Evolutionary conservation across 1,140 invertebrate genomes (phyloP), one percentile per base, ranked within the genome.

Genomic region (Trachelipus rathkii): DNA sequence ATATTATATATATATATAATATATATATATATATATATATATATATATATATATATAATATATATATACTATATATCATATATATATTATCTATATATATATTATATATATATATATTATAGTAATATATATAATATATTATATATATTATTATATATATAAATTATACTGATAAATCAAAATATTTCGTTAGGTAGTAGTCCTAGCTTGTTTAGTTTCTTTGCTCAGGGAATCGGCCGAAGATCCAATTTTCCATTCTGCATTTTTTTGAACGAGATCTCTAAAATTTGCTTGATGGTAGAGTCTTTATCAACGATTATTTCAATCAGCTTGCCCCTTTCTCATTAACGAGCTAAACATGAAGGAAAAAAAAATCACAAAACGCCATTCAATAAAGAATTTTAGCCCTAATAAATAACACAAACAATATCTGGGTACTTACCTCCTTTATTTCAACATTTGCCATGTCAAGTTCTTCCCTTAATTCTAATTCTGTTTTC

Each of bases 221-320:
- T 83, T 87, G 84, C 86, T 87, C 72, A 87, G 84, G 77, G 85
- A 50, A 74, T 83, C n/a, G n/a, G 77, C 76, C 82, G 74, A 15
- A 84, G 71, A 74, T 94, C 91, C 66, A 89, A 84, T 76, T 90
- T 90, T 83, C 94, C 92, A 68, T 95, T 92, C 76, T 93, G 92
- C 72, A 99, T 87, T 78, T 92, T n/a, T 91, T 78, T 93, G 91
- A 0, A 97, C 97, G 3, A 98, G 87, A 78, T 97, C 95, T 67
- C 97, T 88, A 86, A 99, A 99, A 87, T 99, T 99, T 13, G n/a
- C n/a, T 90, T 88, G 70, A 99, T 97, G 0, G 96, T 98, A n/a
- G 90, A 85, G 84, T 98, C 95, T 72, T 95, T 91, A 87, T 99
- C 96, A 68, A 93, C 90, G 60, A 98, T 89, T 0, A 93, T 94